phyloP scores from a whole-genome alignment of 2,113 vertebrate species.

The Lagopus leucura region DNA sequence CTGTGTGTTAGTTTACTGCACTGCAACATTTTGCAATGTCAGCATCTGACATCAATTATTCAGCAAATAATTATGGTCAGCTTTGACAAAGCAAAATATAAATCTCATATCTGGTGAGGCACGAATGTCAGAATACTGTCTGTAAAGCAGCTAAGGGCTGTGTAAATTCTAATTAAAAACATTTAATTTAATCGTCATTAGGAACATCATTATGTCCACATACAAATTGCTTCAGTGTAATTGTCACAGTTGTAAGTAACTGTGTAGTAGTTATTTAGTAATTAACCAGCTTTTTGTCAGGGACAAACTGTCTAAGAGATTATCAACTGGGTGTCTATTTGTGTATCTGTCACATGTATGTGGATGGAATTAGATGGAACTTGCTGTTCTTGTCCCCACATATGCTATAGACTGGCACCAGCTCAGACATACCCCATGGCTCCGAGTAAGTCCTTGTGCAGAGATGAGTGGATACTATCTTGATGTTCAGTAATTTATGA shows the following conservation, averaged over 20 bases:
- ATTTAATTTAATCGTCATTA: slow-evolving; percentile 82
- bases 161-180: slow-evolving; percentile 77
- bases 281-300: slow-evolving; percentile 36
- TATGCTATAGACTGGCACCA: not conserved
- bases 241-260: slow-evolving; percentile 72
- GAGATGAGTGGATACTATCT: not conserved
- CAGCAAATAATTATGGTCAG: slow-evolving; percentile 66
- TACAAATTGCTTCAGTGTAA: slow-evolving; percentile 43
- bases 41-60: slow-evolving; percentile 17
- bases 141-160: slow-evolving; percentile 65
- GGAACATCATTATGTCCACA: slow-evolving; percentile 54
- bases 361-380: not conserved
- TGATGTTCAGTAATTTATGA: not conserved
- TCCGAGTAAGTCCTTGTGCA: not conserved
- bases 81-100: slow-evolving; percentile 59
- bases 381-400: not conserved
- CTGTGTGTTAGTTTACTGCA: not conserved
- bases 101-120: slow-evolving; percentile 71
- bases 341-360: rapidly evolving
- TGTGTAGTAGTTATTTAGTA: not conserved
- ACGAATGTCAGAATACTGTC: slow-evolving; percentile 46
- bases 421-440: not conserved
- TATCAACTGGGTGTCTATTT: not conserved
- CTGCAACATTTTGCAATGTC: slow-evolving; percentile 6
- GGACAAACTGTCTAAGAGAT: slow-evolving; percentile 23